Base-by-base conservation (phyloP, 2,113 vertebrate genomes). In the Asarcornis scutulata region DNA sequence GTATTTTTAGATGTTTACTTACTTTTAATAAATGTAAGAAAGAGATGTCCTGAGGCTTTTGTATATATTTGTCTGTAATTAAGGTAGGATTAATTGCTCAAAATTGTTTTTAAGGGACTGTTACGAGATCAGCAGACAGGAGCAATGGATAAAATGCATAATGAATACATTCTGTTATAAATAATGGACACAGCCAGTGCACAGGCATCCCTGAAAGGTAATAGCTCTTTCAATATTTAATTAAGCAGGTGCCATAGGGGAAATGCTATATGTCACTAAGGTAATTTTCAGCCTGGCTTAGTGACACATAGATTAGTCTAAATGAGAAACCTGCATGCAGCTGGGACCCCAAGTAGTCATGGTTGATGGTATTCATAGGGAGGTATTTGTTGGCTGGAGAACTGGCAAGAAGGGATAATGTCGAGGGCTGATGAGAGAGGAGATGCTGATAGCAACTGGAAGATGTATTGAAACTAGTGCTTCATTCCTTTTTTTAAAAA, bases 151-250 rank as follows among this genome's bases (percentile, higher is more conserved):
- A 52, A 81, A 87, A 81, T 67, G 36, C 59, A n/a, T 91, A 72
- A 91, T 68, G 89, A 96, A 94, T 93, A 88, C 59, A 44, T 84
- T 15, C 38, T 7, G 27, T 58, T 69, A 95, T 97, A 92, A 97
- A 95, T 97, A 94, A 96, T 96, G 93, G 86, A 96, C 80, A 26
- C 31, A 79, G 90, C 23, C 80, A 58, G 81, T 60, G 62, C 62
- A 34, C 91, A 93, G 93, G 95, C 95, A 93, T 94, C 88, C 83
- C 90, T 91, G 91, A 95, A 95, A 96, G 86, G 88, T 94, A 96
- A 95, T 92, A 91, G 93, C 66, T 91, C 90, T 78, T 86, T 97
- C 77, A 95, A 92, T 97, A 92, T 96, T 96, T 97, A 82, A 96
- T 92, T 78, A 86, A 82, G 66, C 16, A 27, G 77, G 31, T 88